A percentile compares a stretch with the other conserved stretches of the same genome.
Evolutionary conservation across 2,888 invertebrate genomes (phyloP).

Genomic region (Megalurothrips usitatus): DNA sequence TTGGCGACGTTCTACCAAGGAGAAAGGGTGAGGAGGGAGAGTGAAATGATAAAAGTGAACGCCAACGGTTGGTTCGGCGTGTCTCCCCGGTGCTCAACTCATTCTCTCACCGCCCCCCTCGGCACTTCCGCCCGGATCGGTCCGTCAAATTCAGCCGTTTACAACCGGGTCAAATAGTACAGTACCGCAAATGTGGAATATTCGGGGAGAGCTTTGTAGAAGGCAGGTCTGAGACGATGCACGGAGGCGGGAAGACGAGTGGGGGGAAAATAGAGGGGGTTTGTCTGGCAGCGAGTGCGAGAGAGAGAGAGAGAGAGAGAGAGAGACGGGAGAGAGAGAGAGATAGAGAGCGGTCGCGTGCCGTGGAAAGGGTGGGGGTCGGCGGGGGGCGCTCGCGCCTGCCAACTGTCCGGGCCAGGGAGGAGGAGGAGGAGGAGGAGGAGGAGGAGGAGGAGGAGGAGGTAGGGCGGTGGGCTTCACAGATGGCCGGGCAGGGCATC

Average conservation of each 20-base stretch:
- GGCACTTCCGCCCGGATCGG: no score
- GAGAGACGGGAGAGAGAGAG: neutral
- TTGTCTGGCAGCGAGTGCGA: neutral
- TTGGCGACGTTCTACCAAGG: no score
- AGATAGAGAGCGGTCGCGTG: neutral
- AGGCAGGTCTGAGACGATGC: no score
- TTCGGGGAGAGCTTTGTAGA: no score
- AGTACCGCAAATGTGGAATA: no score
- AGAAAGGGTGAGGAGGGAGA: no score
- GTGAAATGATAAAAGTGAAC: no score
- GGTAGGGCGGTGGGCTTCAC: neutral
- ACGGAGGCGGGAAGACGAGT: neutral
- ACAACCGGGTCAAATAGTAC: no score
- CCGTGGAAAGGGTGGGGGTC: neutral
- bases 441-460: neutral
- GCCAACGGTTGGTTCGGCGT: no score
- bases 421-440: neutral
- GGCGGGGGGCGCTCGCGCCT: slow-evolving; percentile 18
- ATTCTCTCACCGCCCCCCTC: no score
- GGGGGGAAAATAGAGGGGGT: neutral
- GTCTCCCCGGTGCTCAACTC: no score
- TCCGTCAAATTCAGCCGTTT: no score
- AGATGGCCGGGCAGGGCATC: neutral
- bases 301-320: neutral
- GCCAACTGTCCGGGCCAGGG: neutral